Evolutionary conservation across 2,113 vertebrate genomes (phyloP).

Genomic region (Burhinus oedicnemus): DNA sequence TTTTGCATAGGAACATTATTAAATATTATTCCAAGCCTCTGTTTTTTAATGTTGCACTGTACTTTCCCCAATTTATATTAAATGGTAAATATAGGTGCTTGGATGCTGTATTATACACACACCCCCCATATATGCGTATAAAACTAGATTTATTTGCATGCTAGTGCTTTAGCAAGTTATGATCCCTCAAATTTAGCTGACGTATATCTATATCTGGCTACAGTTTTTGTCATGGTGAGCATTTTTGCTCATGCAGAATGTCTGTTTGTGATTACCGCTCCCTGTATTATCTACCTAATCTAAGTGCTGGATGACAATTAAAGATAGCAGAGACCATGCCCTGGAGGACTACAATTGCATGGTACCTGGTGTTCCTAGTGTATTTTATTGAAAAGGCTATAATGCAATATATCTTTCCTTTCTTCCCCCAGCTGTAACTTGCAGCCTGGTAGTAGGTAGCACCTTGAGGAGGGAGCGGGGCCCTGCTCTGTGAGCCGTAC

Average conservation of each 20-base stretch:
- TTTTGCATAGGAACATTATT: background rate
- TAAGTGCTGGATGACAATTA: background rate
- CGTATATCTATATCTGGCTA: background rate
- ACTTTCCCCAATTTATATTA: background rate
- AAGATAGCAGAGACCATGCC: background rate
- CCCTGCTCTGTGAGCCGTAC: accelerated
- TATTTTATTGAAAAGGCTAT: background rate
- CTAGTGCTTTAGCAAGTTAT: background rate
- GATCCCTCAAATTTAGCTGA: background rate
- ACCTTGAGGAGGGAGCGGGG: background rate
- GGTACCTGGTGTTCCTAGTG: background rate
- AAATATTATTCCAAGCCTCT: background rate
- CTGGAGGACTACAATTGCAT: background rate
- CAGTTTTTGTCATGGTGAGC: background rate
- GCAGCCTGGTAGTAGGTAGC: background rate
- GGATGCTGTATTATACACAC: background rate
- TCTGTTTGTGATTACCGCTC: background rate
- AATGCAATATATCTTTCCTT: background rate
- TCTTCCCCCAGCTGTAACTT: background rate
- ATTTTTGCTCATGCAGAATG: background rate
- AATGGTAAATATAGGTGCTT: background rate
- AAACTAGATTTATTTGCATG: background rate
- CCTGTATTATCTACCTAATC: conserved; percentile 5
- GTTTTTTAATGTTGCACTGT: background rate
- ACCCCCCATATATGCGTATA: background rate